A percentile compares a stretch with the other conserved stretches of the same genome.
These are phyloP conservation scores for Caenorhabditis latens DNA, from an alignment of 1,140 invertebrate species.

Conservation along the genomic window DNA sequence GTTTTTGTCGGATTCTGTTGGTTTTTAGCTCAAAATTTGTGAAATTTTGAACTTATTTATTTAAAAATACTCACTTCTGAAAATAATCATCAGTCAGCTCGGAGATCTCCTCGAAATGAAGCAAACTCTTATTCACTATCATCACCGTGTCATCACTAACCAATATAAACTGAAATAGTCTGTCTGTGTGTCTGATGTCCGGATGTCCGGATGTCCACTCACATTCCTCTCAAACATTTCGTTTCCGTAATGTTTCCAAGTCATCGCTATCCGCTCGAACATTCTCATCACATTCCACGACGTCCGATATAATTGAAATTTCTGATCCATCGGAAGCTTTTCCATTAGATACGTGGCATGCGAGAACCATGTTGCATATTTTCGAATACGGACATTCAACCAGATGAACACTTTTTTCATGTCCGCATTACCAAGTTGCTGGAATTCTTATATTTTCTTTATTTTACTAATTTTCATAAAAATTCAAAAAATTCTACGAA, in stretches of 20 bases:
- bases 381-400: background rate
- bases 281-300: slow-evolving; percentile 5
- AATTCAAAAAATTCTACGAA: background rate
- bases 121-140: background rate
- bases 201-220: background rate
- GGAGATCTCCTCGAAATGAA: slow-evolving; percentile 20
- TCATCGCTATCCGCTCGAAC: background rate
- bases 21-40: background rate
- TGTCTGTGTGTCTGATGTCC: background rate
- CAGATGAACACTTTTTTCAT: background rate
- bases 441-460: background rate
- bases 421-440: background rate
- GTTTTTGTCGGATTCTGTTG: no score
- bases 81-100: slow-evolving; percentile 8
- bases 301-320: background rate
- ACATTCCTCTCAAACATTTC: slow-evolving; percentile 22
- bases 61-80: slow-evolving; percentile 12
- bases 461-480: background rate
- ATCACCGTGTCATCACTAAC: slow-evolving; percentile 6
- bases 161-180: slow-evolving; percentile 15
- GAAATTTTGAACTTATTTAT: no score
- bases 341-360: slow-evolving; percentile 35
- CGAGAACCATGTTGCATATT: slow-evolving; percentile 8
- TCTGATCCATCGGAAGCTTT: slow-evolving; percentile 1
- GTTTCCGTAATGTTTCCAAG: slow-evolving; percentile 4